Evolutionary conservation across 2,888 invertebrate genomes (phyloP).

Genomic region (Polylopha cassiicola): DNA sequence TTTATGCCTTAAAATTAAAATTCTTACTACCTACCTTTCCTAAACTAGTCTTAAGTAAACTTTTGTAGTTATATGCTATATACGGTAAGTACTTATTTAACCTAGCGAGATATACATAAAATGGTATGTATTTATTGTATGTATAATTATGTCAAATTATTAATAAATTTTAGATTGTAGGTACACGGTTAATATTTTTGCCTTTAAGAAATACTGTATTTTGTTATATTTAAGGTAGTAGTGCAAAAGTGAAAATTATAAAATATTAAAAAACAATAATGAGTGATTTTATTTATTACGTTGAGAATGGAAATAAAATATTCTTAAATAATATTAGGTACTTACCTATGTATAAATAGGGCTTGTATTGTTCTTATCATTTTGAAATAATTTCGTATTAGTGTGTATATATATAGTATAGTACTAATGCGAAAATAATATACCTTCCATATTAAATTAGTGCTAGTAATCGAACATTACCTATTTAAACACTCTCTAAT

Average conservation of each 20-base stretch:
- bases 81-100: conserved; percentile 55
- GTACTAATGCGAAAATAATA: too few relatives aligned
- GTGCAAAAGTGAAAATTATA: conserved; percentile 21
- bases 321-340: too few relatives aligned
- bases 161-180: conserved; percentile 43
- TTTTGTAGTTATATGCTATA: conserved; percentile 44
- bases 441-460: too few relatives aligned
- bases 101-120: conserved; percentile 29
- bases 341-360: too few relatives aligned
- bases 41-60: conserved; percentile 65
- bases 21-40: conserved; percentile 39
- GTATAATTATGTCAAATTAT: conserved; percentile 42
- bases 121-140: conserved; percentile 45
- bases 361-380: too few relatives aligned
- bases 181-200: conserved; percentile 48
- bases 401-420: too few relatives aligned
- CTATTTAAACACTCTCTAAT: too few relatives aligned
- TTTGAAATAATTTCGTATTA: too few relatives aligned
- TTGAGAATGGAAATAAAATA: too few relatives aligned
- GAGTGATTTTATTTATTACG: too few relatives aligned
- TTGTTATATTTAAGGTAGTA: conserved; percentile 21
- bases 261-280: conserved; percentile 10
- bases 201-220: conserved; percentile 44
- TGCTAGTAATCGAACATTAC: too few relatives aligned
- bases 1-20: conserved; percentile 23